Percentiles rank a stretch among this genome's conserved stretches.
phyloP scores from a whole-genome alignment of 2,888 invertebrate genomes.

The Caradrina clavipalpis region DNA sequence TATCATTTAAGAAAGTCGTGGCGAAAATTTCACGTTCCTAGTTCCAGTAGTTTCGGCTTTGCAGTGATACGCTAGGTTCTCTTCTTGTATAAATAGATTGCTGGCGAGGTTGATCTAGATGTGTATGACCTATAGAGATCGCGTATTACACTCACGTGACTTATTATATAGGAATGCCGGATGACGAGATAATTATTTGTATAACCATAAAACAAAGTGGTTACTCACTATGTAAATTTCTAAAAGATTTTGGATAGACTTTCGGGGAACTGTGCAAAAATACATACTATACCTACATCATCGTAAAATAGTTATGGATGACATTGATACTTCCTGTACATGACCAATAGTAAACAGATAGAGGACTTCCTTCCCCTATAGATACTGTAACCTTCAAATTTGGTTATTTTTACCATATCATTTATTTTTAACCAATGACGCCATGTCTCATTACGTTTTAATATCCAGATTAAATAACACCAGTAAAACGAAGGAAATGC shows the following conservation, averaged over 20 bases:
- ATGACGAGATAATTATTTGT: constrained; percentile 22
- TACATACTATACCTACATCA: no score
- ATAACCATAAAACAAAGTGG: constrained; percentile 1
- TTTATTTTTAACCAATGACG: neutral
- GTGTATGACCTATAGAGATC: neutral
- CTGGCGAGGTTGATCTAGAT: neutral
- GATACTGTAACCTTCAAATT: constrained; percentile 35
- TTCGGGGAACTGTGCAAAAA: neutral
- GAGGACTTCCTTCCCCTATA: constrained; percentile 33
- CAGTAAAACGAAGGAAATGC: no score
- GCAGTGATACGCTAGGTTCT: no score
- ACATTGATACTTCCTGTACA: constrained; percentile 12
- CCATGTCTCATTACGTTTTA: neutral
- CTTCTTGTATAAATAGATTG: no score
- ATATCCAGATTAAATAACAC: no score
- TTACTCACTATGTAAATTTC: constrained; percentile 1
- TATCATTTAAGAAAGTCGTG: no score
- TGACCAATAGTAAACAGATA: constrained; percentile 22
- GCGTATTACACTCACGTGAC: neutral
- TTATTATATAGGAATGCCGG: neutral
- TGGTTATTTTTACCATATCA: neutral
- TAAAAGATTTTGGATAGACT: neutral
- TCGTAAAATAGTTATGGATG: neutral
- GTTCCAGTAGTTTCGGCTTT: no score
- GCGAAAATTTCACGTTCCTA: no score